A percentile compares a stretch with the other conserved stretches of the same genome.
Conservation (phyloP, 2,888 invertebrate genomes). For the Isotomurus palustris region DNA sequence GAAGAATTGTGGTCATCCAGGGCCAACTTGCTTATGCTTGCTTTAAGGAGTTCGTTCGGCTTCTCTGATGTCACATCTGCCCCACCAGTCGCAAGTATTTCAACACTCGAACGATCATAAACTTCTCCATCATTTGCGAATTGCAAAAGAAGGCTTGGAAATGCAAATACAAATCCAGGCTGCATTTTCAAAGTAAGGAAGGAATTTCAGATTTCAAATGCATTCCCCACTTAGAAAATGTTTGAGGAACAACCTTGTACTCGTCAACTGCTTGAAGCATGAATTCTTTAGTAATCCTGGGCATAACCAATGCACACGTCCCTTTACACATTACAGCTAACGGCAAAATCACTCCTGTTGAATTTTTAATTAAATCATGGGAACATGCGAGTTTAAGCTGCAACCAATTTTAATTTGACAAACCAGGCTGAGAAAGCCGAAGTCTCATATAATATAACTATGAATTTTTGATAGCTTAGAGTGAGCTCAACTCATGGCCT, state of each 20-base stretch:
- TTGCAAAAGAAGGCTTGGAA: slow-evolving; percentile 38
- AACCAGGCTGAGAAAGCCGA: no score
- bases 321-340: slow-evolving; percentile 22
- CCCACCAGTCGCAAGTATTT: slow-evolving; percentile 22
- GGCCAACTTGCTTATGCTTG: no score
- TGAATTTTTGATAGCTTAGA: no score
- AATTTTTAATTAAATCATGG: no score
- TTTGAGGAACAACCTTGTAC: slow-evolving; percentile 25
- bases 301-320: slow-evolving; percentile 18
- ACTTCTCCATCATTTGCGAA: slow-evolving; percentile 35
- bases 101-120: slow-evolving; percentile 31
- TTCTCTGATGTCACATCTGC: not conserved
- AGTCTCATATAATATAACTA: no score
- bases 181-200: slow-evolving; percentile 7
- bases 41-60: no score
- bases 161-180: slow-evolving; percentile 41
- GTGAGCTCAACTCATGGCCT: no score
- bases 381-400: no score
- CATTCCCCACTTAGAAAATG: not conserved
- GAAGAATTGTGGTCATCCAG: no score
- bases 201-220: not conserved
- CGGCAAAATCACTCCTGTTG: slow-evolving; percentile 24
- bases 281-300: slow-evolving; percentile 28
- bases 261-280: slow-evolving; percentile 36
- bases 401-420: no score